Conservation (phyloP, 2,888 invertebrate species). For the Ormia ochracea region DNA sequence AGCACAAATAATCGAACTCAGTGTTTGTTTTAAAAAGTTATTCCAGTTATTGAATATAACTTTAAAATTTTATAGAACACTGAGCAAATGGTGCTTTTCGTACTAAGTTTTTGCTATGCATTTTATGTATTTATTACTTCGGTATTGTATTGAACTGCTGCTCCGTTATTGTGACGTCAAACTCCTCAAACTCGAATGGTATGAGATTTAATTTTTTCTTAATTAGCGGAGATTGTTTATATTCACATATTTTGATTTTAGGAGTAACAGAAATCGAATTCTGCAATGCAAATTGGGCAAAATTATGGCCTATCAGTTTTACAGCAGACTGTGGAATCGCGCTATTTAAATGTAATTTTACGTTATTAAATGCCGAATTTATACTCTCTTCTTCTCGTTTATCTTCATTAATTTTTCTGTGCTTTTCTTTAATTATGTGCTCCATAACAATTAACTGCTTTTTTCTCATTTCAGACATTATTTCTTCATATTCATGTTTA, state of each 20-base stretch:
- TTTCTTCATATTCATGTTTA: constrained; percentile 58
- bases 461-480: constrained; percentile 65
- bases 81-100: too few relatives aligned
- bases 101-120: too few relatives aligned
- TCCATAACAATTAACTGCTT: constrained; percentile 64
- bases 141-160: constrained; percentile 68
- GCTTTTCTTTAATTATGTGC: constrained; percentile 55
- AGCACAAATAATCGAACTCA: too few relatives aligned
- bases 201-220: constrained; percentile 63
- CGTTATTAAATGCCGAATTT: constrained; percentile 1
- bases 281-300: constrained; percentile 36
- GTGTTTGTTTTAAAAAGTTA: too few relatives aligned
- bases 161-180: constrained; percentile 65
- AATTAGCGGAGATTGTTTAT: constrained; percentile 67
- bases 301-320: constrained; percentile 5
- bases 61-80: too few relatives aligned
- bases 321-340: constrained; percentile 1
- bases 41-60: too few relatives aligned
- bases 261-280: constrained; percentile 51
- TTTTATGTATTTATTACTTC: constrained; percentile 66
- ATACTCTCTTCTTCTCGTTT: constrained; percentile 30
- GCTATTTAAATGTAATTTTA: not conserved
- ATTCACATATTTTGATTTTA: constrained; percentile 66
- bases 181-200: constrained; percentile 68
- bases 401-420: constrained; percentile 40